Percentiles rank a stretch among this genome's conserved stretches.
Conservation (phyloP, 1,140 invertebrate genomes). For the Mycetomoellerius zeteki region DNA sequence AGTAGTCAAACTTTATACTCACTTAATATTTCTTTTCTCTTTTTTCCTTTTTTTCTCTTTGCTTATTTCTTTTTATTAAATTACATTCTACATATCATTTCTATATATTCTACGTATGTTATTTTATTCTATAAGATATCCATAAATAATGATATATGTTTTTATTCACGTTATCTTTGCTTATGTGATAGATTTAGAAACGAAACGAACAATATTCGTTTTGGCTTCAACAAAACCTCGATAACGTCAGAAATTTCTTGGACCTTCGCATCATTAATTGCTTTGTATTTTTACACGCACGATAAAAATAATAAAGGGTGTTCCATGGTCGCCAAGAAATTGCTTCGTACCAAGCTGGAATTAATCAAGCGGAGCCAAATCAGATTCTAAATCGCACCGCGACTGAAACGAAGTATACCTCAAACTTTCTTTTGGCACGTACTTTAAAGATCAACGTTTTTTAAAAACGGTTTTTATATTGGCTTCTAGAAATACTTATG, state of each 20-base stretch:
- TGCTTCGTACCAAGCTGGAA: slow-evolving; percentile 28
- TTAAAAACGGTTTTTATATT: background rate
- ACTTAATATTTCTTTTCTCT: background rate
- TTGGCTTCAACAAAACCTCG: background rate
- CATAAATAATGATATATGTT: background rate
- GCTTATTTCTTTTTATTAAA: background rate
- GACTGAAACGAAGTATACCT: slow-evolving; percentile 28
- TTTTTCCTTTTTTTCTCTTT: background rate
- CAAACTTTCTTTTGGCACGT: slow-evolving; percentile 31
- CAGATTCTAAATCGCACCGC: background rate
- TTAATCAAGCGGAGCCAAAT: slow-evolving; percentile 48
- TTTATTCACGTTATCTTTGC: background rate
- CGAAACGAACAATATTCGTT: background rate
- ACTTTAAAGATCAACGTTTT: slow-evolving; percentile 15
- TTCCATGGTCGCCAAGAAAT: slow-evolving; percentile 2
- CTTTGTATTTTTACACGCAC: slow-evolving; percentile 52
- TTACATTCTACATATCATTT: background rate
- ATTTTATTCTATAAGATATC: background rate
- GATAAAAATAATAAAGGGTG: slow-evolving; percentile 48
- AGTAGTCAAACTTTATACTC: background rate
- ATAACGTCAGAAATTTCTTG: slow-evolving; percentile 39
- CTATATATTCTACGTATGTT: background rate
- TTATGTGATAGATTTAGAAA: background rate
- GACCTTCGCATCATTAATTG: slow-evolving; percentile 47
- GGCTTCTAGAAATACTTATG: background rate